Conservation (phyloP, 1,140 invertebrate species). For the Melitaea cinxia region DNA sequence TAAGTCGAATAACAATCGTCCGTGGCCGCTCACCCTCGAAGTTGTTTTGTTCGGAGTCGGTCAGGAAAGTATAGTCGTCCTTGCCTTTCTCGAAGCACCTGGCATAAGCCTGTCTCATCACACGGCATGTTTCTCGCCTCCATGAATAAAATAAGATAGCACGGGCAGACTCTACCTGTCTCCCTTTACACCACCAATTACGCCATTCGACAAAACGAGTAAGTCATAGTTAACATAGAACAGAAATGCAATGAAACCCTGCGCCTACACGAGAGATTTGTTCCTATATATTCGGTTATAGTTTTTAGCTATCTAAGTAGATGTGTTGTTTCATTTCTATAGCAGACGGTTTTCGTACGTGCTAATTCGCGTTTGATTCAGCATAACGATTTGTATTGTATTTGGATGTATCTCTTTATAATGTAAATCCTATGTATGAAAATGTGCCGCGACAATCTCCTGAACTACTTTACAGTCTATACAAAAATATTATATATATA, state of each 20-base stretch:
- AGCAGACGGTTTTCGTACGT: slow-evolving; percentile 53
- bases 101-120: slow-evolving; percentile 54
- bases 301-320: slow-evolving; percentile 51
- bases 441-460: no score
- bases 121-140: slow-evolving; percentile 55
- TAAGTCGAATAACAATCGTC: slow-evolving; percentile 72
- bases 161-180: slow-evolving; percentile 59
- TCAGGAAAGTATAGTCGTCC: slow-evolving; percentile 54
- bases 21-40: slow-evolving; percentile 62
- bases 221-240: slow-evolving; percentile 40
- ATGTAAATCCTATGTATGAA: no score
- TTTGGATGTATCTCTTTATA: background rate
- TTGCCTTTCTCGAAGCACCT: slow-evolving; percentile 49
- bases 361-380: slow-evolving; percentile 71
- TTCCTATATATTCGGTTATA: slow-evolving; percentile 53
- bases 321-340: slow-evolving; percentile 64
- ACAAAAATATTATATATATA: no score
- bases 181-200: slow-evolving; percentile 46
- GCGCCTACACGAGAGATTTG: slow-evolving; percentile 65
- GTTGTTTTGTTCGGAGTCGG: slow-evolving; percentile 64
- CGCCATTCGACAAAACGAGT: slow-evolving; percentile 48
- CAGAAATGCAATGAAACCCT: slow-evolving; percentile 69
- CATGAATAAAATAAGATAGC: slow-evolving; percentile 75
- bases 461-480: no score
- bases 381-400: slow-evolving; percentile 58